Base-by-base conservation (phyloP, 2,113 vertebrate species). In the Ptilorrhoa leucosticta region DNA sequence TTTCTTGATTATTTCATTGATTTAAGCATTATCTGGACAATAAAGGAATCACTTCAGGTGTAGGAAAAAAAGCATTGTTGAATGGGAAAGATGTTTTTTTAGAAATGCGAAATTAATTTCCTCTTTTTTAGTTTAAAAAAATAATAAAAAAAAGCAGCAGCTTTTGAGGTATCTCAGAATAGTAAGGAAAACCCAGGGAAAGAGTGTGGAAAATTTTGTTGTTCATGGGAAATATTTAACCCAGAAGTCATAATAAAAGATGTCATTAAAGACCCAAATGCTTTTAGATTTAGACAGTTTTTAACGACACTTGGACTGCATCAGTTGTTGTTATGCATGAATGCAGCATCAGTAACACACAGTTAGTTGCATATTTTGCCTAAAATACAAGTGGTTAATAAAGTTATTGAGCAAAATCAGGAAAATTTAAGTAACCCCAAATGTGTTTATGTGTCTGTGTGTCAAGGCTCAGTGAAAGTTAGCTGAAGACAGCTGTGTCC, bases 401-500 rank as follows among this genome's bases (percentile, higher is more conserved):
- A 53, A 10, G 8, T 44, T 82, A 51, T 33, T 71, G 66, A n/a
- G 35, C 19, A 76, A 53, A 47, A 91, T 30, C 11, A 53, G 37
- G 27, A 91, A 87, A 87, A 91, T 57, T 23, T 63, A 66, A 64
- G 45, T 53, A 94, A 80, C n/a, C 5, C 48, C 37, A 60, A 76
- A 23, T 51, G 63, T 30, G 9, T 94, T 94, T 83, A 37, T 3
- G 1, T 51, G 22, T 47, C 61, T 57, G 10, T 17, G 2, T 70
- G 56, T 85, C 70, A 83, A 80, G 30, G 50, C 64, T 92, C 50
- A 31, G 20, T 56, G 61, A 21, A 91, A 91, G 54, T 54, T 44
- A 73, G 27, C 40, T 87, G 79, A 80, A 92, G 78, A 72, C 69
- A 91, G 35, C 56, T 61, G 11, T 76, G 54, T 93, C 83, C 92